Conservation (phyloP, 1,140 invertebrate genomes). For the Bathynomus jamesi region DNA sequence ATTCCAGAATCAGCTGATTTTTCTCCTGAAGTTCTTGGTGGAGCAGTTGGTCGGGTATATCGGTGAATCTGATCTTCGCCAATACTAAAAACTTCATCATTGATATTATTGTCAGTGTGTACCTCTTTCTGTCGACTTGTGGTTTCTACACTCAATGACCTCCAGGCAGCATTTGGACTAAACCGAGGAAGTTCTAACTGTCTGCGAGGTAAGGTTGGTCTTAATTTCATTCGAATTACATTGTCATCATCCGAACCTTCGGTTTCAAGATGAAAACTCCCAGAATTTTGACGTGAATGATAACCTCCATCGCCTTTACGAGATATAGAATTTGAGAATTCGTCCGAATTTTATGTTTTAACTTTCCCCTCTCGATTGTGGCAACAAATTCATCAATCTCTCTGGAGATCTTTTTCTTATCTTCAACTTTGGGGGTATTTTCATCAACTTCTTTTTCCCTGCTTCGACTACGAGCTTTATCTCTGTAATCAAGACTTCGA, state of each 20-base stretch:
- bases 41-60: constrained; percentile 48
- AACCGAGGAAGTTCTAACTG: constrained; percentile 64
- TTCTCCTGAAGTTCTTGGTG: constrained; percentile 46
- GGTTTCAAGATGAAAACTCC: constrained; percentile 29
- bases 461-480: neutral
- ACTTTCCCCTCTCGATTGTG: constrained; percentile 26
- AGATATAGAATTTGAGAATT: constrained; percentile 21
- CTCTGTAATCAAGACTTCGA: constrained; percentile 1
- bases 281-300: constrained; percentile 35
- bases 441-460: neutral
- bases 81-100: constrained; percentile 41
- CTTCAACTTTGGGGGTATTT: neutral
- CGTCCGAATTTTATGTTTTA: constrained; percentile 14
- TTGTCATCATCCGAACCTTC: constrained; percentile 39
- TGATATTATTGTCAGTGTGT: constrained; percentile 27
- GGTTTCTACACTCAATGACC: constrained; percentile 49
- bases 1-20: constrained; percentile 72
- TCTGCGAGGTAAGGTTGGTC: constrained; percentile 68
- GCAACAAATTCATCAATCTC: constrained; percentile 33
- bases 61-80: constrained; percentile 51
- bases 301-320: constrained; percentile 31
- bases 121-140: constrained; percentile 10
- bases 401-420: constrained; percentile 20
- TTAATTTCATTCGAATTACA: constrained; percentile 59
- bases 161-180: constrained; percentile 73